Base-by-base conservation (phyloP, 2,113 vertebrate species). In the Hiodon tergisus region DNA sequence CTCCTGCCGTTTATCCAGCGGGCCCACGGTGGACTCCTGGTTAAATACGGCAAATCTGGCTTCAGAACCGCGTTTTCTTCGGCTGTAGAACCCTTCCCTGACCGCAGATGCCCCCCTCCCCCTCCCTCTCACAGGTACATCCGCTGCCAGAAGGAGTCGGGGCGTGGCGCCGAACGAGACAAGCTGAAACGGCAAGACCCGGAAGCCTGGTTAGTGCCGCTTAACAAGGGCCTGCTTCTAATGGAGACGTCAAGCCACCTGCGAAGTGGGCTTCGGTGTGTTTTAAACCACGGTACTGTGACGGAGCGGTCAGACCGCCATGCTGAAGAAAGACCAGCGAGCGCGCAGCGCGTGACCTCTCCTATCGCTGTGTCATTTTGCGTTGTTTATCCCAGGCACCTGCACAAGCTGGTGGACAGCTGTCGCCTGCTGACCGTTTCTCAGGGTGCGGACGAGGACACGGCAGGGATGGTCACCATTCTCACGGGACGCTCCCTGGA, bases 361-460 rank as follows among this genome's bases (percentile, higher is more conserved):
- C 17, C 48, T 13, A 0, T 5, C n/a, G 16, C 0, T 53, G 4
- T 73, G n/a, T n/a, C 53, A 0, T 16, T 60, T 77, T 46, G 1
- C 52, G 14, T 31, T 31, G 31, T 31, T 31, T 31, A n/a, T 66
- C 55, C 6, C 67, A 99, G 97, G 97, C 94, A 97, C 7, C 91
- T 99, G 69, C 95, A 95, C 78, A 99, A 98, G 84, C 97, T 98
- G 76, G 89, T 98, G 88, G 97, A 99, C 88, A 99, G 96, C 77
- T 99, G 97, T 82, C 95, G 93, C 47, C 96, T 97, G 75, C 81
- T 99, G 75, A 98, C 95, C 0, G 86, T 98, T 77, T 93, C 95
- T 71, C 97, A 99, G 78, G 94, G 91, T 14, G 94, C 93, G 0
- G 97, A 98, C 13, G 97, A 99, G 0, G 97, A 99, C 80, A 94